Base-by-base conservation (phyloP, 2,888 invertebrate genomes). In the Drosophila affinis region DNA sequence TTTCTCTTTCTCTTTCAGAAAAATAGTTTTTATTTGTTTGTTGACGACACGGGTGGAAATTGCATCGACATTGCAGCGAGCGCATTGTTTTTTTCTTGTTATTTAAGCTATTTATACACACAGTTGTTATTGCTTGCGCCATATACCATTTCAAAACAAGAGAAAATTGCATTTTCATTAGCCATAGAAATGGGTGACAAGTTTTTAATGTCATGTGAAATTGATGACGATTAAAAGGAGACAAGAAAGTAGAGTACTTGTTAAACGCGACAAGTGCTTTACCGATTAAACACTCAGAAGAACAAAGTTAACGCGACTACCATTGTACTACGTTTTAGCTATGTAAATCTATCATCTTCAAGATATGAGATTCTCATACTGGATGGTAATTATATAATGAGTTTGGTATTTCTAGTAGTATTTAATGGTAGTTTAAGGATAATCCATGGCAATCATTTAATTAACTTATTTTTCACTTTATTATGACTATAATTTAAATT, bases 1-100 rank as follows among this genome's bases (percentile, higher is more conserved):
- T 49, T 72, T 69, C 63, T 60, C 59, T 62, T 57, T 60, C 51
- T 78, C 62, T 73, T 72, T 9, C 32, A 4, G 12, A 39, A 27
- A 9, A 46, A 46, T 49, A 24, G n/a, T 29, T 27, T 55, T 47
- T 47, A 32, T n/a, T 32, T 12, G 10, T 18, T 17, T 34, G 24
- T 18, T 57, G n/a, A n/a, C 48, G 29, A 39, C 39, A 39, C 39
- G 39, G 34, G 34, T 4, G 10, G 32, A 29, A 29, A 29, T 29
- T 29, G 32, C 32, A 32, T 12, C 46, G 14, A 48, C 47, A 48
- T 48, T 34, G 47, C 39, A 24, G 14, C 24, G 27, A 18, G 34
- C 34, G 34, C 17, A 17, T 47, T 47, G 29, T 29, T 49, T 62
- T 62, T 29, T 34, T 34, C 6, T 39, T 39, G 39, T 39, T 39